Evolutionary conservation across 2,888 invertebrate species (phyloP), one percentile per base, ranked within the genome.

Genomic region (Sphecodes monilicornis): DNA sequence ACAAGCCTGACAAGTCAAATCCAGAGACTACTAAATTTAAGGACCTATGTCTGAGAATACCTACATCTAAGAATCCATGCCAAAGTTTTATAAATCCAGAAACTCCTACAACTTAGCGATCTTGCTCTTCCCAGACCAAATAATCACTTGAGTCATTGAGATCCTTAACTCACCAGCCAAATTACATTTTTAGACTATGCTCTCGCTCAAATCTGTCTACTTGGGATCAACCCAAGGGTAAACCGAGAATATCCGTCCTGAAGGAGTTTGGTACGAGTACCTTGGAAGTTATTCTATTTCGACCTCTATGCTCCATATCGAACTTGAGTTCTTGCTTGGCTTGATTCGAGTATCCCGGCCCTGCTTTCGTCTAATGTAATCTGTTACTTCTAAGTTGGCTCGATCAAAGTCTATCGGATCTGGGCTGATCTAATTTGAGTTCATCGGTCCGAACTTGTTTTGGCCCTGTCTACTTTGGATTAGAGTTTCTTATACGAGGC

Each of bases 341-440:
- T 54, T n/a, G n/a, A 54, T n/a, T 54, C 54, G 29, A 32, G 18
- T 32, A 64, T 32, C 64, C 13, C 18, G 64, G 5, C 18, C 64
- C 32, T 64, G 32, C 29, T 64, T 64, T 64, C 32, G 16, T 32
- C 18, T 64, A 64, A 64, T 64, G 32, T 29, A 32, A 32, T 64
- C 29, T 18, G 18, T 64, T 32, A 64, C 18, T 32, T 64, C 64
- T 64, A 64, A 32, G 64, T 64, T 32, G 64, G 32, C 29, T 32
- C 32, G 64, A 64, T 57, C 64, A 32, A 29, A 64, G 32, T 64
- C 64, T 64, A 32, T 32, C 29, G 18, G 16, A 18, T 64, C 18
- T 64, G 18, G 29, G 8, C 18, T 64, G 64, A 64, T 64, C 64
- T 64, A 64, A 64, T 64, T 64, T 32, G 29, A 32, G 64, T 64